Percentiles rank a stretch among this genome's conserved stretches.
These are phyloP conservation scores for Cavia aperea DNA, from an alignment of 2,113 vertebrate genomes.

Conservation along the genomic window DNA sequence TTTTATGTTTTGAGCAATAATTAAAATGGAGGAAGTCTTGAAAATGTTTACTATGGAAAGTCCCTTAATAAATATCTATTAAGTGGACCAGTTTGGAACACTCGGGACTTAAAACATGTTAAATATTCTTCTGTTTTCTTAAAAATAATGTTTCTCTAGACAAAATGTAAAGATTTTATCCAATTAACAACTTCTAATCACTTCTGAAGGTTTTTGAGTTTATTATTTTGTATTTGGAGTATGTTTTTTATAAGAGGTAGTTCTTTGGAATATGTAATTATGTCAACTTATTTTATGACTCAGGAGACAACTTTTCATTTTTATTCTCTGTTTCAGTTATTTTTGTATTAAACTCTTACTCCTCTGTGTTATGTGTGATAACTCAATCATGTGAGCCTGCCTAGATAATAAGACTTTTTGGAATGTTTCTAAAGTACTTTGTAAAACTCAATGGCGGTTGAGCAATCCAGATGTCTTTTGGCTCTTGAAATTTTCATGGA, in stretches of 20 bases:
- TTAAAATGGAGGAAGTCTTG: conserved; percentile 26
- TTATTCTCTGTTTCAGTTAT: conserved; percentile 38
- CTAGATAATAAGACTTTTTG: conserved; percentile 49
- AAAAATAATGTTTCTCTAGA: conserved; percentile 2
- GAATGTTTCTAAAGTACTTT: conserved; percentile 45
- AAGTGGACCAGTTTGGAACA: conserved; percentile 14
- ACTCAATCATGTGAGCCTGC: conserved; percentile 11
- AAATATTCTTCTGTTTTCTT: not conserved
- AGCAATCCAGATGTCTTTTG: conserved; percentile 45
- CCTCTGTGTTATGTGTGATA: conserved; percentile 28
- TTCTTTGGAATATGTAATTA: not conserved
- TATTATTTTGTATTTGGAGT: conserved; percentile 31
- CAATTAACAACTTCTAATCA: not conserved
- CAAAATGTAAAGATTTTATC: not conserved
- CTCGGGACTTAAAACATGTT: conserved; percentile 21
- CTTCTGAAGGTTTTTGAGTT: not conserved
- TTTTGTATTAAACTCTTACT: conserved; percentile 32
- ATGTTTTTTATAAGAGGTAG: not conserved
- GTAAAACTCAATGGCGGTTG: conserved; percentile 31
- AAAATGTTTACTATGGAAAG: conserved; percentile 12
- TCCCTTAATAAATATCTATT: conserved; percentile 3
- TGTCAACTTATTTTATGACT: conserved; percentile 39
- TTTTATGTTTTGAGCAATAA: conserved; percentile 30
- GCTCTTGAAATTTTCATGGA: conserved; percentile 41
- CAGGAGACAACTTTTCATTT: conserved; percentile 17